phyloP scores from a whole-genome alignment of 1,140 invertebrate species.

The Conopomorpha cramerella region DNA sequence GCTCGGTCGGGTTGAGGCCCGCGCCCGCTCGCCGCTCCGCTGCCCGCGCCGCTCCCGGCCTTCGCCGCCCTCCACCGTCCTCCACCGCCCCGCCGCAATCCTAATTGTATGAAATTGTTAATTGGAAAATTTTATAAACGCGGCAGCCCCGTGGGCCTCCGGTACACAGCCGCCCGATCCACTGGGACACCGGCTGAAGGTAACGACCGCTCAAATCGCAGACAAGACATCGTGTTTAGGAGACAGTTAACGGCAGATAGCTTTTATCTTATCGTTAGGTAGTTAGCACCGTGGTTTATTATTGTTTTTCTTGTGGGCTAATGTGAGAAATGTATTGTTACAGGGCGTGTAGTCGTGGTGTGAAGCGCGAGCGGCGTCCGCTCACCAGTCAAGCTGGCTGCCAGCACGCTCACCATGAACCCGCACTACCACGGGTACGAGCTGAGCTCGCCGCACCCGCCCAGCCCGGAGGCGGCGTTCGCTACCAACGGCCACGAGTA shows the following conservation, averaged over 20 bases:
- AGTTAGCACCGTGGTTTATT: too few relatives aligned
- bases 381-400: slow-evolving; percentile 67
- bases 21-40: slow-evolving; percentile 15
- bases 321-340: too few relatives aligned
- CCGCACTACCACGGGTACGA: slow-evolving; percentile 74
- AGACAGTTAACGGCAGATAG: too few relatives aligned
- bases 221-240: too few relatives aligned
- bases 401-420: slow-evolving; percentile 70
- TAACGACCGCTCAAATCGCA: too few relatives aligned
- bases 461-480: slow-evolving; percentile 65
- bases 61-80: too few relatives aligned
- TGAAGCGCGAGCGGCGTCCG: slow-evolving; percentile 43
- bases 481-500: slow-evolving; percentile 50
- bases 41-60: slow-evolving; percentile 8
- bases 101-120: slow-evolving; percentile 61
- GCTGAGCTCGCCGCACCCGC: slow-evolving; percentile 69
- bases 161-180: too few relatives aligned
- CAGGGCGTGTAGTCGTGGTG: slow-evolving; percentile 56
- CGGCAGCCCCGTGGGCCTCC: slow-evolving; percentile 40
- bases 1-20: slow-evolving; percentile 53
- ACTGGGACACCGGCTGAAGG: too few relatives aligned
- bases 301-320: too few relatives aligned
- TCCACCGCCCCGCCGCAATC: slow-evolving; percentile 28
- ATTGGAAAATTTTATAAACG: slow-evolving; percentile 62
- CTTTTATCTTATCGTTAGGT: too few relatives aligned